Conservation (phyloP, 2,888 invertebrate genomes). For the Drosophila yooni region DNA sequence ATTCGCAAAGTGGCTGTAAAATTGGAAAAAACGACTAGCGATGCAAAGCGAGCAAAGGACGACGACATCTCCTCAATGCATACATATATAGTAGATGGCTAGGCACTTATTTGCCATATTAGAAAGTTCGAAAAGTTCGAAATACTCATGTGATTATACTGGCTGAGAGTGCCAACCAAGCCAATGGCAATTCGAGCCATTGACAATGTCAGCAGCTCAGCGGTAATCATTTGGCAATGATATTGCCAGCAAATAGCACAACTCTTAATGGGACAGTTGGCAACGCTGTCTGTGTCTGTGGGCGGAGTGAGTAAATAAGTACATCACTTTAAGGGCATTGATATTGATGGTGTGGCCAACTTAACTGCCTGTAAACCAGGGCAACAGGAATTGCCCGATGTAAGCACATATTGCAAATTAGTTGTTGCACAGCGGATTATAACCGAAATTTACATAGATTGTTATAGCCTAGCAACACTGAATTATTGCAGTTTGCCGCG, state of each 20-base stretch:
- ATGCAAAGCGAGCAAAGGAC: neutral
- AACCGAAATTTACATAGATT: neutral
- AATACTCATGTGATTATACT: conserved; percentile 42
- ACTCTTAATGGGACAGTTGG: conserved; percentile 41
- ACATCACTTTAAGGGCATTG: neutral
- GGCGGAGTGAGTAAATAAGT: conserved; percentile 5
- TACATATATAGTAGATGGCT: neutral
- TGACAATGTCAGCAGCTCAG: conserved; percentile 25
- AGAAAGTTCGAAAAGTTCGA: conserved; percentile 61
- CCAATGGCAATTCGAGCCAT: conserved; percentile 42
- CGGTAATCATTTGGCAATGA: conserved; percentile 66
- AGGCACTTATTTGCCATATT: conserved; percentile 41
- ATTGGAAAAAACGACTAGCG: conserved; percentile 45
- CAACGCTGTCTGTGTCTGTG: conserved; percentile 6
- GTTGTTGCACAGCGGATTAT: neutral
- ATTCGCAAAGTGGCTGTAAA: conserved; percentile 76
- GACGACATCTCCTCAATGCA: neutral
- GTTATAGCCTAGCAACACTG: conserved; percentile 1
- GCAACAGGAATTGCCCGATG: conserved; percentile 7
- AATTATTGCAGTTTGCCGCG: neutral
- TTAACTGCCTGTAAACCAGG: conserved; percentile 17
- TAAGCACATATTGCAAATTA: neutral
- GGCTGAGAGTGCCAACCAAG: conserved; percentile 39
- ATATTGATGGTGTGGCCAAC: conserved; percentile 29
- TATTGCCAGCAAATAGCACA: conserved; percentile 47